Percentiles rank a stretch among this genome's conserved stretches.
Evolutionary conservation across 2,888 invertebrate species (phyloP).

Genomic region (Eumacrocentrus americanus): DNA sequence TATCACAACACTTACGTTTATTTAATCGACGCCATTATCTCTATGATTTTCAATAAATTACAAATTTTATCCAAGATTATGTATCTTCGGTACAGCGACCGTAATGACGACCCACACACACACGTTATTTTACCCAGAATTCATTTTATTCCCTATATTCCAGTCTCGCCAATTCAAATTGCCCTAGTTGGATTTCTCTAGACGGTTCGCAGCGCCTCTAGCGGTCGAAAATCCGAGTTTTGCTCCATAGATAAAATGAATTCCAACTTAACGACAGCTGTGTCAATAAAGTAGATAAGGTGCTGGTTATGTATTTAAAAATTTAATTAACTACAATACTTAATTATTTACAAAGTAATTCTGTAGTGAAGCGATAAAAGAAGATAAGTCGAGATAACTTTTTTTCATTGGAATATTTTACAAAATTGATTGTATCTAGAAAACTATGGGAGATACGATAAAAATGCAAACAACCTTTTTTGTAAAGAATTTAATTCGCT

Average conservation of each 20-base stretch:
- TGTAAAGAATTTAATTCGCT: too few relatives aligned
- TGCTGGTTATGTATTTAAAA: too few relatives aligned
- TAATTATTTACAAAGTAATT: too few relatives aligned
- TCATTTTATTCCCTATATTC: slow-evolving; percentile 42
- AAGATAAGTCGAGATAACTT: too few relatives aligned
- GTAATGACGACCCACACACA: slow-evolving; percentile 36
- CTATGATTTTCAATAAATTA: not conserved
- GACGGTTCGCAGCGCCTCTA: not conserved
- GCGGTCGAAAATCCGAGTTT: not conserved
- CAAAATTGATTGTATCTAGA: too few relatives aligned
- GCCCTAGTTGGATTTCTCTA: not conserved
- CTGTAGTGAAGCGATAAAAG: too few relatives aligned
- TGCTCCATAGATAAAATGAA: not conserved
- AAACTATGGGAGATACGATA: too few relatives aligned
- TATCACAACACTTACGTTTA: not conserved
- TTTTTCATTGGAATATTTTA: too few relatives aligned
- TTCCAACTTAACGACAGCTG: too few relatives aligned
- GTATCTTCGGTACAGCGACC: not conserved
- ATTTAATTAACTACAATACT: too few relatives aligned
- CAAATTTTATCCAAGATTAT: not conserved
- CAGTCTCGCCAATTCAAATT: slow-evolving; percentile 24
- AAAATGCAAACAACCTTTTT: too few relatives aligned
- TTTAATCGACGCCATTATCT: not conserved
- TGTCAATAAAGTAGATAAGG: too few relatives aligned
- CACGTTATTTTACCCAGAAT: slow-evolving; percentile 49